Conservation (phyloP, 2,113 vertebrate genomes). For the Psilopogon haemacephalus region DNA sequence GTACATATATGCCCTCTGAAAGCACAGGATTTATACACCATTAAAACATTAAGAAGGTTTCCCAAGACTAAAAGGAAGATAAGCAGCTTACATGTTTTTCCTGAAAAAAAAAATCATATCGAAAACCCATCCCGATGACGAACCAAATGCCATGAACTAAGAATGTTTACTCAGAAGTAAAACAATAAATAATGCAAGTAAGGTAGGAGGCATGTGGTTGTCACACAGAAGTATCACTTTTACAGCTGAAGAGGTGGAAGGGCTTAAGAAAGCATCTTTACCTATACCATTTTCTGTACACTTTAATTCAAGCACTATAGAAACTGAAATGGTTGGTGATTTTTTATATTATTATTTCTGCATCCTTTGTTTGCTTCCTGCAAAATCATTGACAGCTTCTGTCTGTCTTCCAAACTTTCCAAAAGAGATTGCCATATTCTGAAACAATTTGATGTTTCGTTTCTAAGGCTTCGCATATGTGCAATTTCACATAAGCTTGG, state of each 20-base stretch:
- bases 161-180: background rate
- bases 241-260: fast-evolving
- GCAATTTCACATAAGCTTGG: no score
- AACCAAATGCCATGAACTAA: background rate
- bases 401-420: background rate
- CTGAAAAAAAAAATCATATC: background rate
- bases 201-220: background rate
- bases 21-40: background rate
- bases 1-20: background rate
- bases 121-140: background rate
- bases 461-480: no score
- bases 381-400: background rate
- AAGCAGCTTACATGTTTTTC: background rate
- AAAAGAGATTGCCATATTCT: no score
- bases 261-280: background rate
- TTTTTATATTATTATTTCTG: background rate
- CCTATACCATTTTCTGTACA: background rate
- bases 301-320: background rate
- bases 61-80: background rate
- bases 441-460: no score
- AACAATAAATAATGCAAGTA: background rate
- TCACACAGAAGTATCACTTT: background rate
- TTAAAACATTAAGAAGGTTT: background rate
- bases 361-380: background rate
- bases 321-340: background rate